phyloP scores from a whole-genome alignment of 2,888 invertebrate species.

The Helobdella robusta region DNA sequence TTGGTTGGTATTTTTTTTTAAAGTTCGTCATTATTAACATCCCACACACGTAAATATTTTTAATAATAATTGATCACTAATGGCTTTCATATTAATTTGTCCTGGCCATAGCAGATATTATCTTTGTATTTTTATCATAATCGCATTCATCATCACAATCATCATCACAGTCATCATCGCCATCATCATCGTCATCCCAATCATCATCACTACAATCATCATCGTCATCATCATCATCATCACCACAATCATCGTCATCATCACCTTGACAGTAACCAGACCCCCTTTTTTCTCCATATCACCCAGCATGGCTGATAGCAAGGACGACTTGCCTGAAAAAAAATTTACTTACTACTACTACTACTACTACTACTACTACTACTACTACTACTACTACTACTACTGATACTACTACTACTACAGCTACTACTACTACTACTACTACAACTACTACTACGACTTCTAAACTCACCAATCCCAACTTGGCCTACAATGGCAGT shows the following conservation, averaged over 20 bases:
- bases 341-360: slow-evolving; percentile 2
- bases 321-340: slow-evolving; percentile 59
- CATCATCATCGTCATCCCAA: not conserved
- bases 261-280: slow-evolving; percentile 41
- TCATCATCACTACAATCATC: not conserved
- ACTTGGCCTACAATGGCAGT: slow-evolving; percentile 80
- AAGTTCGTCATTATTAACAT: too few relatives aligned
- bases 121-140: not conserved
- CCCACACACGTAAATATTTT: too few relatives aligned
- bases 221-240: slow-evolving; percentile 3
- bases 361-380: slow-evolving; percentile 3
- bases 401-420: too few relatives aligned
- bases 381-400: slow-evolving; percentile 3
- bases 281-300: slow-evolving; percentile 45
- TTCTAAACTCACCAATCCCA: slow-evolving; percentile 53
- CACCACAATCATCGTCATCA: slow-evolving; percentile 10
- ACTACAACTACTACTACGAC: too few relatives aligned
- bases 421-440: not conserved
- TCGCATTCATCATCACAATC: not conserved
- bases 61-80: too few relatives aligned
- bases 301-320: slow-evolving; percentile 46
- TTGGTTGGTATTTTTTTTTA: too few relatives aligned
- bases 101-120: not conserved
- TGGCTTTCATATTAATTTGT: too few relatives aligned
- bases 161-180: not conserved